Evolutionary conservation across 2,888 invertebrate species (phyloP).

Genomic region (Gasteruption jaculator): DNA sequence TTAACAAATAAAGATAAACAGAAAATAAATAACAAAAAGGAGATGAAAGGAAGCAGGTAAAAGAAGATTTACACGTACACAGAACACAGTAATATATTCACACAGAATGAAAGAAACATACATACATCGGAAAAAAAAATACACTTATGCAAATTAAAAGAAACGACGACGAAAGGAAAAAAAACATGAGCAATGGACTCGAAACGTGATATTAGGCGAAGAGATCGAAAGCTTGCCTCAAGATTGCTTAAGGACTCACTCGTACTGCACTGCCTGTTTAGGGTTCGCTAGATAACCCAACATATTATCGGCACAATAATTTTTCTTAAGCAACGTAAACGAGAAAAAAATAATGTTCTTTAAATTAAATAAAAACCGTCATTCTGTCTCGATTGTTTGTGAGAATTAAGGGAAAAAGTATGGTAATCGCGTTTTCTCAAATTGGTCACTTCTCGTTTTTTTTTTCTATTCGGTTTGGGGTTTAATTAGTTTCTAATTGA

Average conservation of each 20-base stretch:
- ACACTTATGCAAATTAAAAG: too few relatives aligned
- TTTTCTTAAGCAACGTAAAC: slow-evolving; percentile 49
- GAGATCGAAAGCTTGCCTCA: slow-evolving; percentile 52
- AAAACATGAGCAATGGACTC: slow-evolving; percentile 52
- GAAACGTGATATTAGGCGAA: slow-evolving; percentile 53
- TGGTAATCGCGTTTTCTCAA: too few relatives aligned
- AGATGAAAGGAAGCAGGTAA: slow-evolving; percentile 1
- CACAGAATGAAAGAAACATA: too few relatives aligned
- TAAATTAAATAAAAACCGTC: too few relatives aligned
- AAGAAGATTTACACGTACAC: slow-evolving; percentile 6
- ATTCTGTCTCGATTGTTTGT: too few relatives aligned
- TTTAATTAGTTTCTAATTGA: too few relatives aligned
- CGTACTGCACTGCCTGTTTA: slow-evolving; percentile 52
- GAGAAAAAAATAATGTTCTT: slow-evolving; percentile 27
- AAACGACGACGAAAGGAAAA: too few relatives aligned
- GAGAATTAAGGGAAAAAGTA: too few relatives aligned
- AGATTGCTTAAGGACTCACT: slow-evolving; percentile 52
- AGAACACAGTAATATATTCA: slow-evolving; percentile 5
- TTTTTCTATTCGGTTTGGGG: too few relatives aligned
- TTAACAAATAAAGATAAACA: slow-evolving; percentile 20
- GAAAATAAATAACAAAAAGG: slow-evolving; percentile 12
- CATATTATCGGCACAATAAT: slow-evolving; percentile 53
- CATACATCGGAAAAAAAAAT: too few relatives aligned
- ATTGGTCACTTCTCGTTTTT: too few relatives aligned
- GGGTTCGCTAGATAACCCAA: slow-evolving; percentile 51